Percentiles rank a stretch among this genome's conserved stretches.
Conservation (phyloP, 2,888 invertebrate genomes). For the Eutolmus rufibarbis region DNA sequence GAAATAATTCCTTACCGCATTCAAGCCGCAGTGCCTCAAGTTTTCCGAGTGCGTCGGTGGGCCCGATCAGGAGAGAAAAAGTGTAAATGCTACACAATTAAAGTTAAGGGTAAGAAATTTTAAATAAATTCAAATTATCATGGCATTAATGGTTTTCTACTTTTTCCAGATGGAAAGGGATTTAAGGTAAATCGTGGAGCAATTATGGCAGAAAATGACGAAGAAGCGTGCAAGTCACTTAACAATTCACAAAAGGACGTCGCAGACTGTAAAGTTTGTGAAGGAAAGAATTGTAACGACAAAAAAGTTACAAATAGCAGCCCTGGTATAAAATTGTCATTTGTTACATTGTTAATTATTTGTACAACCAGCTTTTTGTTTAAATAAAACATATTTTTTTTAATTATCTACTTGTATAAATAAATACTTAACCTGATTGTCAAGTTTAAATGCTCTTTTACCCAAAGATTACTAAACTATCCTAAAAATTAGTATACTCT, state of each 20-base stretch:
- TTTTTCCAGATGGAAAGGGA: neutral
- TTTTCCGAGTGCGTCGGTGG: neutral
- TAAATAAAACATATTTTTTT: neutral
- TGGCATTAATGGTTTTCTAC: neutral
- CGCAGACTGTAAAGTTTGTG: neutral
- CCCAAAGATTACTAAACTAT: neutral
- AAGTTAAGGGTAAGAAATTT: neutral
- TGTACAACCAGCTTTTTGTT: neutral
- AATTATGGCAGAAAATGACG: neutral
- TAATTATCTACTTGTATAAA: neutral
- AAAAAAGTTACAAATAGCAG: neutral
- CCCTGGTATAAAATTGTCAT: neutral
- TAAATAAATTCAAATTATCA: neutral
- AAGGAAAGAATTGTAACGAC: neutral
- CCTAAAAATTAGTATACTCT: too few species aligned
- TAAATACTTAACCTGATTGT: neutral
- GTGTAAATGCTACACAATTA: neutral
- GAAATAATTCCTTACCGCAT: neutral
- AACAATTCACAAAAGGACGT: neutral
- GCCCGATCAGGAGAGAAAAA: neutral
- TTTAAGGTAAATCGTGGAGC: neutral
- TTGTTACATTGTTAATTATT: neutral
- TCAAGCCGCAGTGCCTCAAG: constrained; percentile 11
- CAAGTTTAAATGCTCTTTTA: too few species aligned
- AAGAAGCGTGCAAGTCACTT: neutral